These are phyloP conservation scores for Deilephila elpenor DNA, from an alignment of 2,888 invertebrate species.

Conservation along the genomic window DNA sequence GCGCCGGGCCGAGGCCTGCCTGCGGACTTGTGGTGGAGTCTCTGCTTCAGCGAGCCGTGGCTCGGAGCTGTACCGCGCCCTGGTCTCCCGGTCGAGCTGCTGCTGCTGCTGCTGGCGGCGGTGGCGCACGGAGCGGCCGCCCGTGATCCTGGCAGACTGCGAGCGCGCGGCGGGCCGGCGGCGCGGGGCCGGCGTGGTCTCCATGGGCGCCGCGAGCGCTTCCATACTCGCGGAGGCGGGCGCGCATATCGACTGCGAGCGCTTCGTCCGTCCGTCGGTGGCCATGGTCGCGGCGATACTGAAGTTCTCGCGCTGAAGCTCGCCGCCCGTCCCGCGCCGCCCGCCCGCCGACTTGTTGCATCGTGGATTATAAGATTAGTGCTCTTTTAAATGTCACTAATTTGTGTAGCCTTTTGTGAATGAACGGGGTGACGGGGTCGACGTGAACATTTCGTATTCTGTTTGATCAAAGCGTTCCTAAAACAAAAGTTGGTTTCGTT, in stretches of 20 bases:
- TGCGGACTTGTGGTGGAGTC: slow-evolving; percentile 87
- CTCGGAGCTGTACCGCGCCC: slow-evolving; percentile 87
- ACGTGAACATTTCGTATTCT: slow-evolving; percentile 5
- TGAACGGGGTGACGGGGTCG: slow-evolving; percentile 18
- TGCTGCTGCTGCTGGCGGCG: slow-evolving; percentile 77
- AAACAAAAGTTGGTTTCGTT: neutral
- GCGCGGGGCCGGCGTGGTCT: slow-evolving; percentile 84
- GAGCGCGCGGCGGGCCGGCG: slow-evolving; percentile 89
- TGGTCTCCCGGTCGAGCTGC: slow-evolving; percentile 80
- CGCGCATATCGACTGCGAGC: slow-evolving; percentile 91
- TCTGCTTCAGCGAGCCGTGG: slow-evolving; percentile 87
- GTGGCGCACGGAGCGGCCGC: slow-evolving; percentile 85
- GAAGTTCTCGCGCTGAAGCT: slow-evolving; percentile 49
- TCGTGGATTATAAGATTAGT: slow-evolving; percentile 62
- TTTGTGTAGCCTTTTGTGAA: slow-evolving; percentile 52
- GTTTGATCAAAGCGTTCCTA: slow-evolving; percentile 3
- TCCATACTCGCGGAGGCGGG: slow-evolving; percentile 89
- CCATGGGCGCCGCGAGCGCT: slow-evolving; percentile 82
- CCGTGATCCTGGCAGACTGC: slow-evolving; percentile 89
- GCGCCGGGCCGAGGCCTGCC: slow-evolving; percentile 86
- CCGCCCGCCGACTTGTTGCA: slow-evolving; percentile 76
- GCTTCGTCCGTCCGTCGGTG: slow-evolving; percentile 87
- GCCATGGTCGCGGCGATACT: slow-evolving; percentile 85
- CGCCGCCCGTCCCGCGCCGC: slow-evolving; percentile 41
- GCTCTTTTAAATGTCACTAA: slow-evolving; percentile 69